These are phyloP conservation scores for Achroia grisella DNA, from an alignment of 1,140 invertebrate genomes.

Conservation along the genomic window DNA sequence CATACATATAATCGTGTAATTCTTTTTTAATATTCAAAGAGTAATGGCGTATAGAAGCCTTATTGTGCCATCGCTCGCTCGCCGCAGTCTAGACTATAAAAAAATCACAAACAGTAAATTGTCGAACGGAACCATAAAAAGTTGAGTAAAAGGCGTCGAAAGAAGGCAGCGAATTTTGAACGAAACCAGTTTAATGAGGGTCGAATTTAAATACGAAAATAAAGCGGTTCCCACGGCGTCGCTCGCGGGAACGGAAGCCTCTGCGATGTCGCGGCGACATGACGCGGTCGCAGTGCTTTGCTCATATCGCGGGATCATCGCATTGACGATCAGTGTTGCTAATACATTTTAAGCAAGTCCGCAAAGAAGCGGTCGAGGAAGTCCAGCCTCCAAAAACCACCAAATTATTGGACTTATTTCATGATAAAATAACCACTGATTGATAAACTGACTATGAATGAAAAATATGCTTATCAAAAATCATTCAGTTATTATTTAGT, in stretches of 20 bases:
- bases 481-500: too few relatives aligned
- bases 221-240: slow-evolving; percentile 70
- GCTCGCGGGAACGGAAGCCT: slow-evolving; percentile 68
- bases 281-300: slow-evolving; percentile 20
- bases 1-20: background rate
- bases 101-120: slow-evolving; percentile 62
- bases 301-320: slow-evolving; percentile 43
- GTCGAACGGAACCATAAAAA: slow-evolving; percentile 72
- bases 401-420: too few relatives aligned
- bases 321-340: too few relatives aligned
- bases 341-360: too few relatives aligned
- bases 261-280: slow-evolving; percentile 43
- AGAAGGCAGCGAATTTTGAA: slow-evolving; percentile 71
- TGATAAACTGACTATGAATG: too few relatives aligned
- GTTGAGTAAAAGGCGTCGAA: slow-evolving; percentile 72
- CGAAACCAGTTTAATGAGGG: slow-evolving; percentile 71
- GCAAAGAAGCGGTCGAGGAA: too few relatives aligned
- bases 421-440: too few relatives aligned
- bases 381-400: too few relatives aligned
- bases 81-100: slow-evolving; percentile 47
- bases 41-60: background rate
- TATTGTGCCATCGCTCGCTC: slow-evolving; percentile 34
- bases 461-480: too few relatives aligned
- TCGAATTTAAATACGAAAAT: slow-evolving; percentile 72
- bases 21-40: background rate